Conservation (phyloP, 2,888 invertebrate genomes). For the Nomada goodeniana region DNA sequence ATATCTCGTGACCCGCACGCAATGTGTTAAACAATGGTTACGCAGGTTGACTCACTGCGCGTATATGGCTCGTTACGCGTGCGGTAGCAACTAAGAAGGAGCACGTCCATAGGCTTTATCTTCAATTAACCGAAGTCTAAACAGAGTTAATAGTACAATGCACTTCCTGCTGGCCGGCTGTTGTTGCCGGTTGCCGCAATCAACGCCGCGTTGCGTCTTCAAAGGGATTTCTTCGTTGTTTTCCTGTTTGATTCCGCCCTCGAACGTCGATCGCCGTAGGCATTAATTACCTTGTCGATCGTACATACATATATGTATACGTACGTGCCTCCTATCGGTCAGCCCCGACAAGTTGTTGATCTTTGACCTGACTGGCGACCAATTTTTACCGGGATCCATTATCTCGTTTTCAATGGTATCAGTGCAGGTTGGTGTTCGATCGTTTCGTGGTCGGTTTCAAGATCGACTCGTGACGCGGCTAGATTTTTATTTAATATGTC, state of each 20-base stretch:
- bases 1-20: neutral
- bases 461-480: neutral
- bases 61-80: constrained; percentile 23
- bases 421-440: constrained; percentile 8
- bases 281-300: constrained; percentile 71
- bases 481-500: constrained; percentile 10
- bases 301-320: neutral
- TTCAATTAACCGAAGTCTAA: constrained; percentile 75
- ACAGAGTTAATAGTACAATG: constrained; percentile 75
- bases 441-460: constrained; percentile 4
- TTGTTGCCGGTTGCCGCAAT: constrained; percentile 45
- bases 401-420: constrained; percentile 42
- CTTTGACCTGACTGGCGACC: constrained; percentile 48
- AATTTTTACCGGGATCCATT: constrained; percentile 41
- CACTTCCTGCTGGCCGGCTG: constrained; percentile 69
- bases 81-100: constrained; percentile 34
- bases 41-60: neutral
- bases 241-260: constrained; percentile 52
- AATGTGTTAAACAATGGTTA: constrained; percentile 36
- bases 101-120: constrained; percentile 64
- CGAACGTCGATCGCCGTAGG: constrained; percentile 63
- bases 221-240: constrained; percentile 43
- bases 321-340: constrained; percentile 59
- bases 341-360: constrained; percentile 60
- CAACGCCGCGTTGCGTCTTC: constrained; percentile 42